Percentiles rank a stretch among this genome's conserved stretches.
Evolutionary conservation across 1,140 invertebrate species (phyloP).

Genomic region (Danaus melanippus): DNA sequence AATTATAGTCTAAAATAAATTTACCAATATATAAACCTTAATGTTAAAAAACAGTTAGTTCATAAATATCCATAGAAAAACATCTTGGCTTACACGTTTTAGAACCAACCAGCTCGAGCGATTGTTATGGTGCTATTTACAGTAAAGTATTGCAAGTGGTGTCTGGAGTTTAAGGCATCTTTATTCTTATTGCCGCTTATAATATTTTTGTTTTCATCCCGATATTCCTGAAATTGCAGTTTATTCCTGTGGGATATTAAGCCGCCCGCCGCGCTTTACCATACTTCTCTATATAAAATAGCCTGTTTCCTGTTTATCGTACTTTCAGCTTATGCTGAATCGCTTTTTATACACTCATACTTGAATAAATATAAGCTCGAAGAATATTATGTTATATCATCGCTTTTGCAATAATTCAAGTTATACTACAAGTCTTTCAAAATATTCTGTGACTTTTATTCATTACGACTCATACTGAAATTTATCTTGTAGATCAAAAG

Average conservation of each 20-base stretch:
- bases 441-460: no score
- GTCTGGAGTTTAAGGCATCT: conserved; percentile 18
- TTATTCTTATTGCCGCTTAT: conserved; percentile 30
- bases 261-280: conserved; percentile 37
- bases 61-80: conserved; percentile 6
- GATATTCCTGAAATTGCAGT: conserved; percentile 41
- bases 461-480: no score
- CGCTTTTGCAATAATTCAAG: no score
- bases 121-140: conserved; percentile 41
- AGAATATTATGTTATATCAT: no score
- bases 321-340: conserved; percentile 28
- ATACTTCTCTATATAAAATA: conserved; percentile 35
- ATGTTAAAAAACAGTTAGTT: conserved; percentile 4
- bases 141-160: conserved; percentile 37
- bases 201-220: conserved; percentile 39
- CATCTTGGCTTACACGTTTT: conserved; percentile 19
- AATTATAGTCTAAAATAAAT: background rate
- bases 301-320: conserved; percentile 39
- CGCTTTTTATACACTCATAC: conserved; percentile 37
- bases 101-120: conserved; percentile 25
- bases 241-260: conserved; percentile 44
- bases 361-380: no score
- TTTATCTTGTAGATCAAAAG: no score
- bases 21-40: conserved; percentile 2
- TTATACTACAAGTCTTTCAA: no score